phyloP scores from a whole-genome alignment of 2,797 vertebrate species.

The Artibeus lituratus region DNA sequence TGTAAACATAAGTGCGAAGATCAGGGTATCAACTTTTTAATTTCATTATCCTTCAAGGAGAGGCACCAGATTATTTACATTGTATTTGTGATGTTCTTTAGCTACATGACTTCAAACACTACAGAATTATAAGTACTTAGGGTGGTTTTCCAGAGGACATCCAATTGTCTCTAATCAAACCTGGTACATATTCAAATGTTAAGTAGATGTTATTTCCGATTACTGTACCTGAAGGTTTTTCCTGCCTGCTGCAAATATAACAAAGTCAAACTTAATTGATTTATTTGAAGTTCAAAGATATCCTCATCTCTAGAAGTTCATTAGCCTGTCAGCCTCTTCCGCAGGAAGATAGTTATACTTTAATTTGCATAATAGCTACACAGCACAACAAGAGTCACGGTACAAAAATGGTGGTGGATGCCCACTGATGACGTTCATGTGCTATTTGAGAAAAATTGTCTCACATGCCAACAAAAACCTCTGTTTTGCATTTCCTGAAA shows the following conservation, averaged over 20 bases:
- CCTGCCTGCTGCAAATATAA: not conserved
- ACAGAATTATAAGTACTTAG: not conserved
- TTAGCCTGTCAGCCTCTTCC: not conserved
- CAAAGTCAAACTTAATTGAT: not conserved
- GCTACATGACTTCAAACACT: not conserved
- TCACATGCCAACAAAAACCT: not conserved
- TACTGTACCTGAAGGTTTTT: not conserved
- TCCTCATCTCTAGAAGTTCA: not conserved
- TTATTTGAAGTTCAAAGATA: not conserved
- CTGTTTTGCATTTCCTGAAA: not conserved
- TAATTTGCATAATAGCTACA: not conserved
- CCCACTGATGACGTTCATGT: fast-evolving
- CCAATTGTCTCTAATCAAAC: conserved; percentile 25
- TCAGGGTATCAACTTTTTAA: not conserved
- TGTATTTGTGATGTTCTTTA: not conserved
- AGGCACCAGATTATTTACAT: not conserved
- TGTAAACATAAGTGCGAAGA: not conserved
- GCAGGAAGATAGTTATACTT: not conserved
- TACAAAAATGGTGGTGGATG: not conserved
- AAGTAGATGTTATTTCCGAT: conserved; percentile 40
- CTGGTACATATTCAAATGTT: conserved; percentile 34
- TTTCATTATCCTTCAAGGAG: not conserved
- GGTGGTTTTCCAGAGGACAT: not conserved
- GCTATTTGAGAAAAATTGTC: not conserved
- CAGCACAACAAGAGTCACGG: fast-evolving